Conservation (phyloP, 2,797 vertebrate species). For the Chiloscyllium punctatum region DNA sequence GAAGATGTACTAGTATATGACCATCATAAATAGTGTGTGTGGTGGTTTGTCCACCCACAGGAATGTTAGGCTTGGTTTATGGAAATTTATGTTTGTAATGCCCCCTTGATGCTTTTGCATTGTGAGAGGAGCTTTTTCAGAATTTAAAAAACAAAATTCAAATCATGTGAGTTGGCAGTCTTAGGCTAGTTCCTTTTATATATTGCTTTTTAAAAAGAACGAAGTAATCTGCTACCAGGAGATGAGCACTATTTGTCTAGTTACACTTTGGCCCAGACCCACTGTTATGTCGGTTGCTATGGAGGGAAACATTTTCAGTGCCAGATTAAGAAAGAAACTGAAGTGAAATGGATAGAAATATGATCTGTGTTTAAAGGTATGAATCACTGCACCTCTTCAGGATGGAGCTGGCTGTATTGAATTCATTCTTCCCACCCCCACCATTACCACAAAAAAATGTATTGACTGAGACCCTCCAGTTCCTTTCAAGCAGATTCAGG, state of each 20-base stretch:
- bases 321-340: conserved; percentile 60
- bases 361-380: conserved; percentile 60
- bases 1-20: not conserved
- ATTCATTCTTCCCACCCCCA: conserved; percentile 30
- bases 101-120: not conserved
- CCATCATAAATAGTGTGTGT: not conserved
- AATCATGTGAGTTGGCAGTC: conserved; percentile 7
- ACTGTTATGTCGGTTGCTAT: conserved; percentile 96
- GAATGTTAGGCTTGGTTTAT: not conserved
- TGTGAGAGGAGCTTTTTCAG: not conserved
- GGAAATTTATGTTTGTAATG: not conserved
- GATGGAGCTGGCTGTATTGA: conserved; percentile 41
- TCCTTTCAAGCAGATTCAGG: conserved; percentile 15
- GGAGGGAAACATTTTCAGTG: conserved; percentile 70
- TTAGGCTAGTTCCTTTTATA: conserved; percentile 10
- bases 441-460: not conserved
- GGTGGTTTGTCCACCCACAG: not conserved
- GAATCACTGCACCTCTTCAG: conserved; percentile 46
- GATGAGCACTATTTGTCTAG: conserved; percentile 64
- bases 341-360: conserved; percentile 55
- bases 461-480: conserved; percentile 30
- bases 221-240: conserved; percentile 32
- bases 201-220: not conserved
- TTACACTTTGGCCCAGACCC: conserved; percentile 59
- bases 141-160: conserved; percentile 14